Conservation (phyloP, 2,797 vertebrate species). For the Uromys caudimaculatus region DNA sequence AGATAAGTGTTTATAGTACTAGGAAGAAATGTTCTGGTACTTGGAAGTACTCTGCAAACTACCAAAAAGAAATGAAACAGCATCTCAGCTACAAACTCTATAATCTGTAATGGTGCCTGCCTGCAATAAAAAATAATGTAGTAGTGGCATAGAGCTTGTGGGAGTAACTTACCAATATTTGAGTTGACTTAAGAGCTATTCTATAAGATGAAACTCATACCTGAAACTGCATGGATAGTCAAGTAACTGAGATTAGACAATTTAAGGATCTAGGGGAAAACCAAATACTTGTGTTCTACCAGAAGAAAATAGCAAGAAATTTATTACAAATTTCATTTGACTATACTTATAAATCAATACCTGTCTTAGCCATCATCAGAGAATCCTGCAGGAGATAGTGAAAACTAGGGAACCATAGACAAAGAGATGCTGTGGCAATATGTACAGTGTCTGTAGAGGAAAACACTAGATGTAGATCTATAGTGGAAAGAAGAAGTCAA, state of each 20-base stretch:
- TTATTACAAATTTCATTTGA: not conserved
- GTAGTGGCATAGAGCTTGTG: not conserved
- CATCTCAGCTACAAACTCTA: not conserved
- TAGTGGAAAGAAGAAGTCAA: not conserved
- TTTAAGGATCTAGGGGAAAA: not conserved
- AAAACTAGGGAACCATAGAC: not conserved
- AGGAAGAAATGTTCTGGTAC: not conserved
- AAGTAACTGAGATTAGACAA: not conserved
- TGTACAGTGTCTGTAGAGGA: too few species aligned
- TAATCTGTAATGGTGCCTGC: not conserved
- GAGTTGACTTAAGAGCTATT: not conserved
- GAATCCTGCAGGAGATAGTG: not conserved
- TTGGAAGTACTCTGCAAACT: not conserved
- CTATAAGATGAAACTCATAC: not conserved
- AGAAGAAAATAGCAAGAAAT: not conserved
- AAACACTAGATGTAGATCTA: not conserved
- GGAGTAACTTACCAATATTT: not conserved
- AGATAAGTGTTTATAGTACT: not conserved
- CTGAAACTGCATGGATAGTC: not conserved
- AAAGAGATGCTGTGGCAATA: not conserved
- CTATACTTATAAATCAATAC: not conserved
- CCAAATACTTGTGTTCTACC: not conserved
- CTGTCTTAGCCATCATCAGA: not conserved
- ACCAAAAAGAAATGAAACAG: not conserved
- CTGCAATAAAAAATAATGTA: not conserved